Evolutionary conservation across 37 sponge, comb jelly and placozoan species (phyloP), one percentile per base, ranked within the genome.

Genomic region (Ianthella basta): DNA sequence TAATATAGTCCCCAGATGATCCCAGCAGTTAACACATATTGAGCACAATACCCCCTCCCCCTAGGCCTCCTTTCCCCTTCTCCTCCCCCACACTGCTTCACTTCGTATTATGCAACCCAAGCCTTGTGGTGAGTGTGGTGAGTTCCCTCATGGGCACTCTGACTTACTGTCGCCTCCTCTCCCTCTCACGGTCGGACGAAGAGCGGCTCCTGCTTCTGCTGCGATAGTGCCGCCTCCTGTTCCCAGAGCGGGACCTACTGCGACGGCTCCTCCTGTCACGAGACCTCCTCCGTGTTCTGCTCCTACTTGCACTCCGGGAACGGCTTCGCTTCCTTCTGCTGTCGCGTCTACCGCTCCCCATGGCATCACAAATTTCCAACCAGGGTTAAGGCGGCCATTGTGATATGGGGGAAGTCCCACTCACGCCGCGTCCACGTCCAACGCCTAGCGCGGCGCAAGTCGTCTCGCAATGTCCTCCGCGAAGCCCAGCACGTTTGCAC

Each of bases 121-220:
- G n/a, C n/a, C n/a, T n/a, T n/a, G n/a, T n/a, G n/a, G n/a, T n/a
- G n/a, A n/a, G n/a, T n/a, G n/a, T n/a, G n/a, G n/a, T 44, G 50
- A 44, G 8, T 3, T 44, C 50, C 50, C 50, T 44, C 50, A 44
- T 3, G 6, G 8, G 50, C 50, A 44, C 50, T 44, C 50, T n/a
- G n/a, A n/a, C n/a, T n/a, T n/a, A 44, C 50, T 44, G 50, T 61
- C 25, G 63, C 63, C 63, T 61, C 63, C 63, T 61, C 63, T 12
- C 63, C 8, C 63, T 61, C 27, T 8, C 63, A 2, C 70, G 29
- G 70, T 30, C 33, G 35, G 29, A 32, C 34, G 70, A 69, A 69
- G n/a, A 23, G 4, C 63, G 4, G 8, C 63, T 61, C 4, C 63
- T 61, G n/a, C 25, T 27, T 25, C 70, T 1, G 35, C 70, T 69